Evolutionary conservation across 1,140 invertebrate genomes (phyloP).

Genomic region (Cardiocondyla obscurior): DNA sequence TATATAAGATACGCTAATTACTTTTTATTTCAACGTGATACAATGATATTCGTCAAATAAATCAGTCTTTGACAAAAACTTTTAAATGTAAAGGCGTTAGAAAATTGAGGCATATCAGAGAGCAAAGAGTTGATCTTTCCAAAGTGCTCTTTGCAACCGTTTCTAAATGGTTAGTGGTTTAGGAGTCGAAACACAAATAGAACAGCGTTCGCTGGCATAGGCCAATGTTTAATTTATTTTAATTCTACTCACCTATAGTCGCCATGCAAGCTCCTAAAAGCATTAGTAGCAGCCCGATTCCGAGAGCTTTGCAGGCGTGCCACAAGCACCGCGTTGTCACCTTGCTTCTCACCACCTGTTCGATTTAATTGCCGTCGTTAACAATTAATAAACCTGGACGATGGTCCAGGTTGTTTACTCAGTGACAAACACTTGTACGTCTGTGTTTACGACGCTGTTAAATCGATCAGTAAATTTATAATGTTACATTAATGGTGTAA

Average conservation of each 20-base stretch:
- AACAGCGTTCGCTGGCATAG: background rate
- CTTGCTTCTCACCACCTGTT: slow-evolving; percentile 90
- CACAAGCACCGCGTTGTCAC: slow-evolving; percentile 94
- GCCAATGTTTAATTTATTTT: slow-evolving; percentile 36
- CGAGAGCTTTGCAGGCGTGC: slow-evolving; percentile 94
- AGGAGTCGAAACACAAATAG: background rate
- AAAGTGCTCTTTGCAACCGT: background rate
- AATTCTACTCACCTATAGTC: slow-evolving; percentile 89
- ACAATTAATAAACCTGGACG: slow-evolving; percentile 65
- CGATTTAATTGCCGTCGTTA: slow-evolving; percentile 77
- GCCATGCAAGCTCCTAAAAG: slow-evolving; percentile 94
- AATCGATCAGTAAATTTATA: slow-evolving; percentile 41
- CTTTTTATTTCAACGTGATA: background rate
- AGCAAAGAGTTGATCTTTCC: slow-evolving; percentile 13
- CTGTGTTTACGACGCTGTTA: background rate
- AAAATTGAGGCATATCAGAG: background rate
- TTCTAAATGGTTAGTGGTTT: background rate
- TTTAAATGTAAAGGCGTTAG: background rate
- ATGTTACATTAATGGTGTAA: slow-evolving; percentile 24
- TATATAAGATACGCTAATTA: background rate
- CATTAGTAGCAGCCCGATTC: slow-evolving; percentile 92
- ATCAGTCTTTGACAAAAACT: background rate
- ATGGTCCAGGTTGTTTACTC: slow-evolving; percentile 35
- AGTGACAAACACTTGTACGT: background rate
- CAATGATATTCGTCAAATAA: background rate